These are phyloP conservation scores for Melanchra persicariae DNA, from an alignment of 2,888 invertebrate species.

Conservation along the genomic window DNA sequence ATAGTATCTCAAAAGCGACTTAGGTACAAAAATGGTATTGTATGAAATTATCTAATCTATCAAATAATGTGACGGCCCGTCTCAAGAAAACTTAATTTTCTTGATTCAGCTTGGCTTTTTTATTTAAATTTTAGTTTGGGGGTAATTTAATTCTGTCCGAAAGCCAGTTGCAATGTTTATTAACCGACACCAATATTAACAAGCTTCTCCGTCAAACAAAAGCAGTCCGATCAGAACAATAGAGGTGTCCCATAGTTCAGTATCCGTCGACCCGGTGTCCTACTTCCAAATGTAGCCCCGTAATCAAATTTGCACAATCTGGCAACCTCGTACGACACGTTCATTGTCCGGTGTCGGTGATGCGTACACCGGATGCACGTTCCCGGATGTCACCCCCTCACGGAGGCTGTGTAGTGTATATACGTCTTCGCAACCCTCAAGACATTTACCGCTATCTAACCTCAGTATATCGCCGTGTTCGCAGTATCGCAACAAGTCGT, in stretches of 20 bases:
- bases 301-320: conserved; percentile 69
- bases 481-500: conserved; percentile 59
- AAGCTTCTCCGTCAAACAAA: conserved; percentile 19
- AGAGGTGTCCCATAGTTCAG: conserved; percentile 29
- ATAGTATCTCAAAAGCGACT: too few relatives aligned
- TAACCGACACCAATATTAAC: background rate
- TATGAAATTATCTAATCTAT: too few relatives aligned
- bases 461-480: conserved; percentile 37
- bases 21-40: too few relatives aligned
- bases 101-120: too few relatives aligned
- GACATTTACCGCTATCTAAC: conserved; percentile 65
- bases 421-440: conserved; percentile 59
- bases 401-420: conserved; percentile 47
- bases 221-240: conserved; percentile 43
- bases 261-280: conserved; percentile 46
- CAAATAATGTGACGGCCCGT: too few relatives aligned
- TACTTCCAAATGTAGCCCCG: conserved; percentile 57
- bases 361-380: conserved; percentile 65
- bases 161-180: background rate
- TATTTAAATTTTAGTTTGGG: too few relatives aligned
- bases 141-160: background rate
- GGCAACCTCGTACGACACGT: conserved; percentile 56
- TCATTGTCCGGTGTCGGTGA: conserved; percentile 66
- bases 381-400: conserved; percentile 64
- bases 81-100: too few relatives aligned